Evolutionary conservation across 2,113 vertebrate species (phyloP).

Genomic region (Vulpes vulpes): DNA sequence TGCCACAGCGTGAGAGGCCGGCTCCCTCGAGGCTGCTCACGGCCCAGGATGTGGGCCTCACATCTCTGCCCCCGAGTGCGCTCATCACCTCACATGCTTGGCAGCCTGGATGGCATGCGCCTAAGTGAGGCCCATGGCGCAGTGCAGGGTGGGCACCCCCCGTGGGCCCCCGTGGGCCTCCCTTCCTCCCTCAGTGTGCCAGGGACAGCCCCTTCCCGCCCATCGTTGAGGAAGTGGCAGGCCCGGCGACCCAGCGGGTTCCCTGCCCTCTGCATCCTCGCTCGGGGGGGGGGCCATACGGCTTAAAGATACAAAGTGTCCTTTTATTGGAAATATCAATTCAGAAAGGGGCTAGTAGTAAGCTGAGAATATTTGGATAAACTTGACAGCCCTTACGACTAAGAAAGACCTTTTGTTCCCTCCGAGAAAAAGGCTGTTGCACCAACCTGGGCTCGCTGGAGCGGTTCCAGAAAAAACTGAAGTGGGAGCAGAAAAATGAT

Average conservation of each 20-base stretch:
- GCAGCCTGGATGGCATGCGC: slow-evolving; percentile 23
- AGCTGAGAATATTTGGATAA: slow-evolving; percentile 91
- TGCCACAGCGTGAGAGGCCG: neutral
- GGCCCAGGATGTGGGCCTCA: slow-evolving; percentile 64
- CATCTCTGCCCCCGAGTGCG: neutral
- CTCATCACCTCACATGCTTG: slow-evolving; percentile 78
- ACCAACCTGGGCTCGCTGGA: slow-evolving; percentile 86
- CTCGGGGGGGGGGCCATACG: rapidly evolving
- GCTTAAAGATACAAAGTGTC: slow-evolving; percentile 84
- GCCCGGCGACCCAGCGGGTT: neutral
- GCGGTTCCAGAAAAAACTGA: slow-evolving; percentile 87
- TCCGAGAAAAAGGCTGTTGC: slow-evolving; percentile 79
- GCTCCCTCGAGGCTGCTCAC: slow-evolving; percentile 54
- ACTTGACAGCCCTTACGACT: slow-evolving; percentile 86
- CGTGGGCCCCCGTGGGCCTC: rapidly evolving
- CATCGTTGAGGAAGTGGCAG: neutral
- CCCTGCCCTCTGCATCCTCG: neutral
- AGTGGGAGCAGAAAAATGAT: slow-evolving; percentile 78
- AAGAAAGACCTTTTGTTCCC: slow-evolving; percentile 91
- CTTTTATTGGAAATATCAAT: slow-evolving; percentile 80
- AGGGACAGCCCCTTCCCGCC: neutral
- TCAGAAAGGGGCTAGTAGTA: slow-evolving; percentile 85
- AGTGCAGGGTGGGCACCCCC: neutral
- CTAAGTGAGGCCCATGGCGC: too few relatives aligned
- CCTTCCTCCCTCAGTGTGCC: neutral